Evolutionary conservation across 1,140 invertebrate species (phyloP).

Genomic region (Heliconius hermathena): DNA sequence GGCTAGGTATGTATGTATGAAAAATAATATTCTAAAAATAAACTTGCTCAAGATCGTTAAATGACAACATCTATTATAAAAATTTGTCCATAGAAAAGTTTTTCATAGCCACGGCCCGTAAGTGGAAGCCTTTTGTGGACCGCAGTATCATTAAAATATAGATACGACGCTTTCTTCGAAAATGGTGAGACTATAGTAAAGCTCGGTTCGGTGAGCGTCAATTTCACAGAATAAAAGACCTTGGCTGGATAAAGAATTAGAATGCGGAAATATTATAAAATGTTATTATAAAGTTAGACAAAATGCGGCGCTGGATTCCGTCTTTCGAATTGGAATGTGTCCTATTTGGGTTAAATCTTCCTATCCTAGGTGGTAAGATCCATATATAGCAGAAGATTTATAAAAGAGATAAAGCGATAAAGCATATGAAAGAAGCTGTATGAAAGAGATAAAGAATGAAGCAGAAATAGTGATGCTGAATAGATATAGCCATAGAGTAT

Average conservation of each 20-base stretch:
- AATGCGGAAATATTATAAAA: background rate
- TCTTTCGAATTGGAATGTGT: too few species aligned
- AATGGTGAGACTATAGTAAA: constrained; percentile 10
- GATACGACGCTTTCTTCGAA: constrained; percentile 9
- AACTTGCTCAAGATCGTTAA: background rate
- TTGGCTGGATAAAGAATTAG: background rate
- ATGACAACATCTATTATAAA: constrained; percentile 9
- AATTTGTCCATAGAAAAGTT: constrained; percentile 4
- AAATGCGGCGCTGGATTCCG: too few species aligned
- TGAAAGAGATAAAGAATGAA: too few species aligned
- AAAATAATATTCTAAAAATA: background rate
- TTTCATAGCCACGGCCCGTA: constrained; percentile 9
- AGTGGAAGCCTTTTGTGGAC: constrained; percentile 2
- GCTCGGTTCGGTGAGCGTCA: constrained; percentile 5
- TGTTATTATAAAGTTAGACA: background rate
- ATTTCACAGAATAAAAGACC: constrained; percentile 4
- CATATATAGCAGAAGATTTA: too few species aligned
- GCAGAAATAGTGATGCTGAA: too few species aligned
- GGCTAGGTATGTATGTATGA: background rate
- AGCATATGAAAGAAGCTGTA: too few species aligned
- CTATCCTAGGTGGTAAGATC: too few species aligned
- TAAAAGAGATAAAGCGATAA: too few species aligned
- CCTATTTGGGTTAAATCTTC: too few species aligned
- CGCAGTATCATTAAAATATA: constrained; percentile 23
- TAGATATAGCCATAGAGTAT: too few species aligned